Evolutionary conservation across 2,113 vertebrate species (phyloP).

Genomic region (Oncorhynchus nerka): DNA sequence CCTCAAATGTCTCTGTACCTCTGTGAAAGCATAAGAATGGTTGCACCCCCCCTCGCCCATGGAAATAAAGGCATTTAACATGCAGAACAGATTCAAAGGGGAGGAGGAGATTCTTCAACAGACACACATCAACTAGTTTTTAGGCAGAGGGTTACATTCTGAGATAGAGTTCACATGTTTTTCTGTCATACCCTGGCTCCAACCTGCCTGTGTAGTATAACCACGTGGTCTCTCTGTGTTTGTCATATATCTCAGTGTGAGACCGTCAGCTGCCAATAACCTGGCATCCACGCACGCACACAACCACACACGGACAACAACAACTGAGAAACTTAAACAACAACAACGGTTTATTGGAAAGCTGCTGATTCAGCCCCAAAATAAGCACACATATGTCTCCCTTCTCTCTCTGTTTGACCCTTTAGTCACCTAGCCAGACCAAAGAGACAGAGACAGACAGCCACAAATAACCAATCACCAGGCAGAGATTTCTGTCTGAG

Average conservation of each 20-base stretch:
- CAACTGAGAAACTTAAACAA: background rate
- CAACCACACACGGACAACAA: background rate
- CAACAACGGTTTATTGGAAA: background rate
- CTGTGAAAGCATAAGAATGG: background rate
- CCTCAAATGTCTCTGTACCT: no score
- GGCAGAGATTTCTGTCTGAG: conserved; percentile 16
- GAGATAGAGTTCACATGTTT: no score
- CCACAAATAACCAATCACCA: conserved; percentile 38
- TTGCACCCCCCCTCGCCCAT: no score
- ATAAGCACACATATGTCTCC: background rate
- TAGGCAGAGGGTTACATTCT: no score
- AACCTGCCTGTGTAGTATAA: background rate
- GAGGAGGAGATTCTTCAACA: background rate
- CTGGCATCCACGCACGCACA: background rate
- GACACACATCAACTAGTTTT: no score
- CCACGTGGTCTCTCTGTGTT: no score
- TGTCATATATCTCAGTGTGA: no score
- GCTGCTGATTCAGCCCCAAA: no score
- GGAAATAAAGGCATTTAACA: conserved; percentile 61
- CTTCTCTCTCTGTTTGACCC: background rate
- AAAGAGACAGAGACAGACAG: conserved; percentile 13
- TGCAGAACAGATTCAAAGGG: conserved; percentile 58
- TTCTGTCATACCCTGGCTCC: no score
- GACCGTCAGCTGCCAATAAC: background rate
- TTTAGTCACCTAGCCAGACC: conserved; percentile 1